phyloP scores from a whole-genome alignment of 1,140 invertebrate species.

The Oryctes rhinoceros region DNA sequence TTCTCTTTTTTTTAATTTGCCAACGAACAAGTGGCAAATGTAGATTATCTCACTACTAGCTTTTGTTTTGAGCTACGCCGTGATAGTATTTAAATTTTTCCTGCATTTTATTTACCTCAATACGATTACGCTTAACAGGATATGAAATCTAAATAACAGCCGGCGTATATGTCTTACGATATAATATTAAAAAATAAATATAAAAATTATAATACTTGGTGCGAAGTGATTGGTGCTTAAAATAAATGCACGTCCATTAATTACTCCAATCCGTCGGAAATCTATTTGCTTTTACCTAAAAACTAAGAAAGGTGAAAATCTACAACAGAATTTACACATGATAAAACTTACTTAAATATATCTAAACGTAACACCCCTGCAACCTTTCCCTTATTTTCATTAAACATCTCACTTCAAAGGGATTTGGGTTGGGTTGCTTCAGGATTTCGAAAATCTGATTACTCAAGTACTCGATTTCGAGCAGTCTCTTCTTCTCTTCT shows the following conservation, averaged over 20 bases:
- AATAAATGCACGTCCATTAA: background rate
- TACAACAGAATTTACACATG: background rate
- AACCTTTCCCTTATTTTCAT: slow-evolving; percentile 15
- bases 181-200: too few species aligned
- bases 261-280: background rate
- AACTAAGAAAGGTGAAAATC: background rate
- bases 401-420: background rate
- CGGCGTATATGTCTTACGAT: too few species aligned
- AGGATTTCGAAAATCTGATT: background rate
- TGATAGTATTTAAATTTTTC: too few species aligned
- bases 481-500: background rate
- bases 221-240: too few species aligned
- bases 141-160: too few species aligned
- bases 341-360: background rate
- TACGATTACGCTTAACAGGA: too few species aligned
- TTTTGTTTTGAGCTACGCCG: too few species aligned
- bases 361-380: background rate
- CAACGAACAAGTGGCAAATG: too few species aligned
- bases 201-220: too few species aligned
- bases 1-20: too few species aligned
- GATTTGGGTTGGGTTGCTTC: slow-evolving; percentile 5
- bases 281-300: background rate
- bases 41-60: too few species aligned
- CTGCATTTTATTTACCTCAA: too few species aligned
- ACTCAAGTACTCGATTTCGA: background rate